A percentile compares a stretch with the other conserved stretches of the same genome.
phyloP scores from a whole-genome alignment of 2,797 vertebrate genomes.

The Enteromius unitaeniatus region DNA sequence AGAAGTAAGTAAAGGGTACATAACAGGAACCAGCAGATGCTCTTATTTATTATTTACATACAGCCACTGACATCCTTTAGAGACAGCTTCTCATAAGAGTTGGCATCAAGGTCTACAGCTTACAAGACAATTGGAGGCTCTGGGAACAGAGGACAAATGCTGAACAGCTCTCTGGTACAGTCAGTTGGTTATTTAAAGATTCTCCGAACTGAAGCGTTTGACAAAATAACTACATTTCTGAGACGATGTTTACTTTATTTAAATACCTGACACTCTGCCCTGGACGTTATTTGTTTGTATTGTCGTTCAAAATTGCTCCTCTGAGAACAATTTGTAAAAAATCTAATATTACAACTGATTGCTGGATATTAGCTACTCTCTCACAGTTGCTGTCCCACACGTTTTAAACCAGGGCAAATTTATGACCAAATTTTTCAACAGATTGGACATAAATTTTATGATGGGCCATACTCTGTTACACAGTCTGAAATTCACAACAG shows the following conservation, averaged over 20 bases:
- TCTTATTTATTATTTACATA: conserved; percentile 67
- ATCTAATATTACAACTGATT: conserved; percentile 17
- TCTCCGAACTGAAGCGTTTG: neutral
- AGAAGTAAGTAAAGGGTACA: conserved; percentile 60
- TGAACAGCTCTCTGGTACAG: neutral
- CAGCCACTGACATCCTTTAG: conserved; percentile 57
- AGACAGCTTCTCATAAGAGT: conserved; percentile 51
- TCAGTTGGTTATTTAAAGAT: conserved; percentile 14
- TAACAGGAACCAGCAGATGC: conserved; percentile 64
- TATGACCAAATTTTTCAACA: conserved; percentile 39
- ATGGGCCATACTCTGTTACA: conserved; percentile 31
- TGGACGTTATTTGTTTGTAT: conserved; percentile 2
- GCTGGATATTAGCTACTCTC: conserved; percentile 18
- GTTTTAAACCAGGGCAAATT: conserved; percentile 33
- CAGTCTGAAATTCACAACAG: conserved; percentile 50
- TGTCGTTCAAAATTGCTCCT: conserved; percentile 9
- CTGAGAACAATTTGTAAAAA: neutral
- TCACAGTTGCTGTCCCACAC: conserved; percentile 2
- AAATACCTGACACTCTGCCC: neutral
- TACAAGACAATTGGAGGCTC: conserved; percentile 31
- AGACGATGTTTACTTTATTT: neutral
- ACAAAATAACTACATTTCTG: conserved; percentile 16
- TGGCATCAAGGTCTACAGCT: conserved; percentile 49
- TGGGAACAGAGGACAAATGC: conserved; percentile 22
- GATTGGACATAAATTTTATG: conserved; percentile 56